A percentile compares a stretch with the other conserved stretches of the same genome.
Evolutionary conservation across 2,888 invertebrate species (phyloP).

Genomic region (Leptogaster cylindrica): DNA sequence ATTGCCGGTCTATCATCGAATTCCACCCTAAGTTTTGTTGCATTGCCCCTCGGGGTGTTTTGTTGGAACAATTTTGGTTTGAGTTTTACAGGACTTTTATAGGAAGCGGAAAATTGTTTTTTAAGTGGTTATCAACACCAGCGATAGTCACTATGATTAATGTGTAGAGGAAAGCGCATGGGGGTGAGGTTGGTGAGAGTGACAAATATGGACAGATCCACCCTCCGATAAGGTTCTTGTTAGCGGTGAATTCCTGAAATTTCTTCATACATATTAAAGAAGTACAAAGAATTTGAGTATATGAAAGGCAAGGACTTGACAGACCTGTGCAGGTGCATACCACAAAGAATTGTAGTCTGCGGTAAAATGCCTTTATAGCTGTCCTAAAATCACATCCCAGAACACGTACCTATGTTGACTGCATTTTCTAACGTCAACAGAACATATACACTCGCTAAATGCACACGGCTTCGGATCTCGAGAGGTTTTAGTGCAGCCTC

Average conservation of each 20-base stretch:
- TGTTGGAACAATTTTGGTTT: neutral
- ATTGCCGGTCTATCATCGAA: neutral
- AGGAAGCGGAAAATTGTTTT: conserved; percentile 35
- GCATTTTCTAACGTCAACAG: conserved; percentile 19
- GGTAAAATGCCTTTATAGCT: conserved; percentile 1
- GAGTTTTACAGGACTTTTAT: neutral
- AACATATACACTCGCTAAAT: conserved; percentile 25
- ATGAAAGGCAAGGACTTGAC: neutral
- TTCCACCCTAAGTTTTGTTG: conserved; percentile 25
- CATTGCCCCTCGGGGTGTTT: neutral
- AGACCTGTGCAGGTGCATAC: conserved; percentile 6
- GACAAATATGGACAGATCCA: no score
- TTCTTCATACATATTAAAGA: no score
- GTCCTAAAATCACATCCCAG: neutral
- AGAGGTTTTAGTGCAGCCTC: conserved; percentile 23
- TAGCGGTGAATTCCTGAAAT: no score
- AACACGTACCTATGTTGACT: conserved; percentile 15
- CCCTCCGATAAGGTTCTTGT: no score
- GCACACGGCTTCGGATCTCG: conserved; percentile 24
- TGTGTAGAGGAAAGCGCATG: neutral
- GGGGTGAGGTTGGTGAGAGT: neutral
- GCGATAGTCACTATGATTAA: neutral
- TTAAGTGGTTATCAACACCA: conserved; percentile 36
- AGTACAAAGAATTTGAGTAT: neutral
- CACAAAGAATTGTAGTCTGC: conserved; percentile 1